phyloP scores from a whole-genome alignment of 2,888 invertebrate species.

The Eristalis tenax region DNA sequence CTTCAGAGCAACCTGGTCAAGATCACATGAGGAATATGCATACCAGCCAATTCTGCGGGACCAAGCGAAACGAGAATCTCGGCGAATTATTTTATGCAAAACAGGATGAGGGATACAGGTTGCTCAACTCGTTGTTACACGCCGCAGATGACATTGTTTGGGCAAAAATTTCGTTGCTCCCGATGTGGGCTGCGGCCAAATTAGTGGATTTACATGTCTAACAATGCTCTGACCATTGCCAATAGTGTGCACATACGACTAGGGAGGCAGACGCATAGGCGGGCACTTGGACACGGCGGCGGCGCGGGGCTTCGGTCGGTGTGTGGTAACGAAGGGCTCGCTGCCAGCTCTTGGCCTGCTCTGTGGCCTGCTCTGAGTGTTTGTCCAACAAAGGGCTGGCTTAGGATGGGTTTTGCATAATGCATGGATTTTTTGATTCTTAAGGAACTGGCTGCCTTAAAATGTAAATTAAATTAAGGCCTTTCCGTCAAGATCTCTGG shows the following conservation, averaged over 20 bases:
- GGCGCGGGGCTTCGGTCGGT: not conserved
- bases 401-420: slow-evolving; percentile 66
- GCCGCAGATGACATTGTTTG: slow-evolving; percentile 62
- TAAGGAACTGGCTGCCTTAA: slow-evolving; percentile 60
- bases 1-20: slow-evolving; percentile 70
- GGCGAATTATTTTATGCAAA: slow-evolving; percentile 72
- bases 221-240: slow-evolving; percentile 67
- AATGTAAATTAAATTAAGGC: slow-evolving; percentile 72
- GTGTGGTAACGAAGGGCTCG: slow-evolving; percentile 31
- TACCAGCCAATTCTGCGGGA: slow-evolving; percentile 45
- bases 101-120: slow-evolving; percentile 69
- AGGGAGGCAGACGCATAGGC: not conserved
- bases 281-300: slow-evolving; percentile 5
- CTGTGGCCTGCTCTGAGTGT: slow-evolving; percentile 15
- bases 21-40: slow-evolving; percentile 71
- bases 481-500: slow-evolving; percentile 50
- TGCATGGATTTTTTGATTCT: slow-evolving; percentile 67
- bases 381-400: slow-evolving; percentile 57
- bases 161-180: slow-evolving; percentile 55
- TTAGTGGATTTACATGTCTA: slow-evolving; percentile 72
- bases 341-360: slow-evolving; percentile 32
- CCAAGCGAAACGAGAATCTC: slow-evolving; percentile 61
- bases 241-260: slow-evolving; percentile 46
- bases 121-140: slow-evolving; percentile 67
- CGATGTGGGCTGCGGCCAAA: slow-evolving; percentile 70